Conservation (phyloP, 2,113 vertebrate species). For the Nibea coibor region DNA sequence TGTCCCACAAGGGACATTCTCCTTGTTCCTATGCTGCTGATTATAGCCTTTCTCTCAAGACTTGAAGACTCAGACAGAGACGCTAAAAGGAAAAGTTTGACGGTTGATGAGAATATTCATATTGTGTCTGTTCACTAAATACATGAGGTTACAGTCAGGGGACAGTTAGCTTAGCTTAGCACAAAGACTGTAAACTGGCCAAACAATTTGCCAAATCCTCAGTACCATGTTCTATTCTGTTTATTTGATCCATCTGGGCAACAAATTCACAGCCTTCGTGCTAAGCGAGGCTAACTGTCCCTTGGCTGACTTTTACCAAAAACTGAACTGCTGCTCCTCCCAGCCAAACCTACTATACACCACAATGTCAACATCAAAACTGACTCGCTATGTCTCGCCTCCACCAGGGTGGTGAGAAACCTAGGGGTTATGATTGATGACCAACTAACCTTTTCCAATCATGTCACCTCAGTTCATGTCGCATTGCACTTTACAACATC, state of each 20-base stretch:
- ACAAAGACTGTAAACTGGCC: not conserved
- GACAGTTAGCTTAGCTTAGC: not conserved
- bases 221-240: not conserved
- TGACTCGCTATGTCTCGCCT: too few relatives aligned
- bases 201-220: not conserved
- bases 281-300: not conserved
- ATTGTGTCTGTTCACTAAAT: not conserved
- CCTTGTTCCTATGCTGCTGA: conserved; percentile 35
- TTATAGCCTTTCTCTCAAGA: conserved; percentile 27
- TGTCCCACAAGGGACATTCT: conserved; percentile 25
- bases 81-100: conserved; percentile 7
- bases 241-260: conserved; percentile 3
- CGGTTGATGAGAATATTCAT: not conserved
- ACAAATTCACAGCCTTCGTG: not conserved
- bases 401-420: too few relatives aligned
- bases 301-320: too few relatives aligned
- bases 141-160: not conserved
- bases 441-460: too few relatives aligned
- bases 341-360: too few relatives aligned
- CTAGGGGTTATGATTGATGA: too few relatives aligned
- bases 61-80: not conserved
- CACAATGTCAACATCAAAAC: too few relatives aligned
- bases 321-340: too few relatives aligned
- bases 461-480: too few relatives aligned
- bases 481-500: too few relatives aligned